Conservation (phyloP, 1,140 invertebrate genomes). For the Lepidostoma basale region DNA sequence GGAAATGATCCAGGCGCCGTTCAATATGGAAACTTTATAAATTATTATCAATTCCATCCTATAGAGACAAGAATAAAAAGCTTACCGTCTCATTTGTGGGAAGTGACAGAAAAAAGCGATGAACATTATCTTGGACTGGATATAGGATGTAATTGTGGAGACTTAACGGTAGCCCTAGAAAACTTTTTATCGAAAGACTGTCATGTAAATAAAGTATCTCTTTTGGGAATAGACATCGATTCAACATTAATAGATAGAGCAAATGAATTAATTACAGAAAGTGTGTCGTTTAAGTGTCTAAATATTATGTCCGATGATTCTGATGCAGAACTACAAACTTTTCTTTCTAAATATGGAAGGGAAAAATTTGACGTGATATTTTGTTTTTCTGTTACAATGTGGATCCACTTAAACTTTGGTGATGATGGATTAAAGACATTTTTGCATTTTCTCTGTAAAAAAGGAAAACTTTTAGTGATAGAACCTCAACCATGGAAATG, state of each 20-base stretch:
- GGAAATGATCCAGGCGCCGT: constrained; percentile 74
- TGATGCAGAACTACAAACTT: constrained; percentile 53
- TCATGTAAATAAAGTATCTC: constrained; percentile 54
- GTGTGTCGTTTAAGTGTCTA: constrained; percentile 64
- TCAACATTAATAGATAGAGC: constrained; percentile 71
- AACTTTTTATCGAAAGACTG: constrained; percentile 60
- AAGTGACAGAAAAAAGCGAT: constrained; percentile 44
- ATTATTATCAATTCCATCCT: constrained; percentile 83
- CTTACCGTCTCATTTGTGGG: constrained; percentile 68
- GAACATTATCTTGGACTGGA: constrained; percentile 67
- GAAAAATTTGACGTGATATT: constrained; percentile 72
- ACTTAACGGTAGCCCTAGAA: constrained; percentile 67
- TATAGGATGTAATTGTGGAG: constrained; percentile 81
- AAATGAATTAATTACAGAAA: constrained; percentile 55
- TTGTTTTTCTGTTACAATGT: constrained; percentile 86
- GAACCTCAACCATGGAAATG: constrained; percentile 86
- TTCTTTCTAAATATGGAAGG: constrained; percentile 54
- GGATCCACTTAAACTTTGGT: constrained; percentile 84
- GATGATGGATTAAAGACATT: constrained; percentile 71
- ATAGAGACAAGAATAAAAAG: constrained; percentile 67
- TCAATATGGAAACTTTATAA: constrained; percentile 81
- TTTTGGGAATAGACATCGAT: constrained; percentile 80
- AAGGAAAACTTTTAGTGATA: constrained; percentile 68
- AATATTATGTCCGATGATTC: constrained; percentile 66
- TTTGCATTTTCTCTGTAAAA: constrained; percentile 61